Base-by-base conservation (phyloP, 2,888 invertebrate species). In the Idaea dimidiata region DNA sequence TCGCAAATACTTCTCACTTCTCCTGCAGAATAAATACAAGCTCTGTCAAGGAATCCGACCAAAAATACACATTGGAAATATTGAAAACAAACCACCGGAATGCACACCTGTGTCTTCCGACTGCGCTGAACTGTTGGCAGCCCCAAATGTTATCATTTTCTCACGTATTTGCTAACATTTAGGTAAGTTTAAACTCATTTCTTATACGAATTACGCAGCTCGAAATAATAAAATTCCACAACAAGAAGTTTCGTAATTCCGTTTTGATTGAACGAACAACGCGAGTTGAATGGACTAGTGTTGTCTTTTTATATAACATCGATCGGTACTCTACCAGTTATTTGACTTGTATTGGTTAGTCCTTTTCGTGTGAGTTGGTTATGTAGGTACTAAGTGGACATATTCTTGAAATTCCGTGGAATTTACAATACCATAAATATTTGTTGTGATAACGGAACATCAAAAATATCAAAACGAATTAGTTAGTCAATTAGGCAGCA, bases 1-100 rank as follows among this genome's bases (percentile, higher is more conserved):
- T 93, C 93, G 77, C 93, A 92, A 75, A 92, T 90, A 78, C 93
- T 93, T 76, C 91, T 87, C 68, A 89, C 91, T 85, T 93, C 93
- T 67, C 91, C 92, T 91, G 77, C 72, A 67, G 65, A 73, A 73
- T 76, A 72, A 66, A 60, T 76, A 62, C 72, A 76, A 67, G 66
- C 66, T 68, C 16, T 17, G 6, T 16, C 16, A 8, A 17, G 54
- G 16, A 55, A 55, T 17, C 16, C 54, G 6, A 17, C 0, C 17
- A 63, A 73, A 68, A 72, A 74, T 67, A 69, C 69, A 71, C 74
- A 74, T 74, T 75, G 70, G 73, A 72, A 76, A 78, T 68, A 17
- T 75, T 65, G 72, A 78, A 78, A 80, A 82, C 82, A 79, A 80
- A 77, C 75, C 78, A 76, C 71, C 72, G 58, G 71, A 70, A 59